Evolutionary conservation across 1,140 invertebrate genomes (phyloP).

Genomic region (Tyrophagus putrescentiae): DNA sequence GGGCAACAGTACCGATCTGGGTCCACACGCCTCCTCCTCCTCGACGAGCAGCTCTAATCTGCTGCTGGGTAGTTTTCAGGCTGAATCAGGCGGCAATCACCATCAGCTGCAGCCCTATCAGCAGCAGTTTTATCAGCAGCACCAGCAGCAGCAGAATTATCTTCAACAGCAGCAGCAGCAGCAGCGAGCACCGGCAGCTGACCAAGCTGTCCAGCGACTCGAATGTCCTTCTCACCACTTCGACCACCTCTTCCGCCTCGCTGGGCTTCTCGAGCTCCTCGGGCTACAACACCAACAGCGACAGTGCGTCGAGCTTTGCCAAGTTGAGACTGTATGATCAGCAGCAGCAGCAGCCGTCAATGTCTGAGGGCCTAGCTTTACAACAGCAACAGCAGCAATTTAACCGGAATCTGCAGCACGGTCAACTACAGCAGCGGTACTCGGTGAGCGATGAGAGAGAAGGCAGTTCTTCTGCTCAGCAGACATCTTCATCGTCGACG

Average conservation of each 20-base stretch:
- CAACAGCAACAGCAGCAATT: conserved; percentile 17
- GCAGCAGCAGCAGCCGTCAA: not conserved
- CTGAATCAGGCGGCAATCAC: not conserved
- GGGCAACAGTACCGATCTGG: not conserved
- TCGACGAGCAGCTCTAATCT: not conserved
- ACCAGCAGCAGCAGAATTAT: not conserved
- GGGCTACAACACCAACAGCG: conserved; percentile 9
- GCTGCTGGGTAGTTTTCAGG: not conserved
- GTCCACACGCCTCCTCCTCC: not conserved
- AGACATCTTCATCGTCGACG: not conserved
- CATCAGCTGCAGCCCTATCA: not conserved
- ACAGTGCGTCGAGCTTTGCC: conserved; percentile 10
- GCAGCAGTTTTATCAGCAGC: not conserved
- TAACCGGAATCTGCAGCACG: not conserved
- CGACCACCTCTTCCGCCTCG: not conserved
- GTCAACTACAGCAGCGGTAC: conserved; percentile 5
- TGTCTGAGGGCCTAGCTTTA: not conserved
- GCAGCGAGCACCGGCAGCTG: conserved; percentile 6
- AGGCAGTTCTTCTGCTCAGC: no score
- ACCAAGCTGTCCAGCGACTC: not conserved
- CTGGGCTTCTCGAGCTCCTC: not conserved
- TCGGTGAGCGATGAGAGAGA: no score
- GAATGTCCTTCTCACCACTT: not conserved
- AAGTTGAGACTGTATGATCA: conserved; percentile 11
- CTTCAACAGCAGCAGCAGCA: not conserved